Evolutionary conservation across 2,797 vertebrate species (phyloP).

Genomic region (Avahi laniger): DNA sequence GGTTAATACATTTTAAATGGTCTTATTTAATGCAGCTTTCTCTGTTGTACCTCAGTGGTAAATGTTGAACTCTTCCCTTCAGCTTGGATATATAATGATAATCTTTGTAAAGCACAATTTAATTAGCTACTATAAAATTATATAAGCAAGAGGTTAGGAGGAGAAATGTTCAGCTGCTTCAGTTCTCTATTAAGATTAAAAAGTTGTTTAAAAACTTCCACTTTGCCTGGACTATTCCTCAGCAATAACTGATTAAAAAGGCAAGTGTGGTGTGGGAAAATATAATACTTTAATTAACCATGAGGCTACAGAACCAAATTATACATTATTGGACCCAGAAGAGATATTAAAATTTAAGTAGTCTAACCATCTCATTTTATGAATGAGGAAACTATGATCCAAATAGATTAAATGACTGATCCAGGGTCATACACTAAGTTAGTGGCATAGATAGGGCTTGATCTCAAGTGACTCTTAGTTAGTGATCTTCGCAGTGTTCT

Average conservation of each 20-base stretch:
- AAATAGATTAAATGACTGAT: constrained; percentile 29
- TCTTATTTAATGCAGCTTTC: not conserved
- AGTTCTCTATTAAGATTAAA: constrained; percentile 61
- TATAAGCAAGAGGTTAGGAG: not conserved
- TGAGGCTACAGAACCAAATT: constrained; percentile 1
- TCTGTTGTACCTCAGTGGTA: constrained; percentile 9
- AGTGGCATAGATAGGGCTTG: not conserved
- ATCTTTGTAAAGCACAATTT: constrained; percentile 56
- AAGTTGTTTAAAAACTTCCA: constrained; percentile 43
- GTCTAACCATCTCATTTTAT: constrained; percentile 13
- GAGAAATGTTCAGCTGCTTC: constrained; percentile 15
- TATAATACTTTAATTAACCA: constrained; percentile 37
- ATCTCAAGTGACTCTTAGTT: not conserved
- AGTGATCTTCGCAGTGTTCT: not conserved
- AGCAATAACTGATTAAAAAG: constrained; percentile 32
- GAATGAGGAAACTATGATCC: not conserved
- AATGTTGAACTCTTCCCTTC: constrained; percentile 34
- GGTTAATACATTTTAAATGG: constrained; percentile 35
- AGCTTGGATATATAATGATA: constrained; percentile 35
- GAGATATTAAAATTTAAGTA: constrained; percentile 7
- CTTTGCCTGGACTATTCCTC: constrained; percentile 24
- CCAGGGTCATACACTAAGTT: not conserved
- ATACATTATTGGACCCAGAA: not conserved
- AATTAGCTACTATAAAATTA: constrained; percentile 54
- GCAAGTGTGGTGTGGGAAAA: not conserved